These are phyloP conservation scores for Dinocampus coccinellae DNA, from an alignment of 2,888 invertebrate genomes.

Conservation along the genomic window DNA sequence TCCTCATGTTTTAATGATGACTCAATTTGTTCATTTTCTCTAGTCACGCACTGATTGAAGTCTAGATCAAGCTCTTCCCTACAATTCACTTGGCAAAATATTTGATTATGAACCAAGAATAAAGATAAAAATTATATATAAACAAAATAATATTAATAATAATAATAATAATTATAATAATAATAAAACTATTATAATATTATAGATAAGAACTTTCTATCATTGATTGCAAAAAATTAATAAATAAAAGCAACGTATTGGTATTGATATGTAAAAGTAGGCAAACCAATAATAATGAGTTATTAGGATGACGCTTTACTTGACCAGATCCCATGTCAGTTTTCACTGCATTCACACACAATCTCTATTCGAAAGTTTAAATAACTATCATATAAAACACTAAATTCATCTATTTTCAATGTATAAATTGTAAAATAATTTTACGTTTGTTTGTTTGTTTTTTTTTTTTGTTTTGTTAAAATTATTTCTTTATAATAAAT, in stretches of 20 bases:
- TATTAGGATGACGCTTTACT: slow-evolving; percentile 9
- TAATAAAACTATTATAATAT: slow-evolving; percentile 1
- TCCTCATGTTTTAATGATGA: slow-evolving; percentile 38
- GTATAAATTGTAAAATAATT: neutral
- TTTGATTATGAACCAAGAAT: slow-evolving; percentile 20
- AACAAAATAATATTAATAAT: too few species aligned
- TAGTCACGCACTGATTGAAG: slow-evolving; percentile 60
- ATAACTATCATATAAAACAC: neutral
- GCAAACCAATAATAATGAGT: neutral
- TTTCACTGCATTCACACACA: slow-evolving; percentile 16
- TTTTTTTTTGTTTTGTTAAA: slow-evolving; percentile 10
- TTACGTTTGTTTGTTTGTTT: too few species aligned
- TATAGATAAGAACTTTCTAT: neutral
- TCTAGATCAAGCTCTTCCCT: slow-evolving; percentile 54
- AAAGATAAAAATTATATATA: neutral
- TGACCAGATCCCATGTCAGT: neutral
- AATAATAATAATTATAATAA: neutral
- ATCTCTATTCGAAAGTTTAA: slow-evolving; percentile 28
- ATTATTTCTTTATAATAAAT: slow-evolving; percentile 11
- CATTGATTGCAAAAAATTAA: neutral
- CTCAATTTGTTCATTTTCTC: slow-evolving; percentile 50
- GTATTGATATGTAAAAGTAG: slow-evolving; percentile 16
- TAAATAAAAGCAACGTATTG: neutral
- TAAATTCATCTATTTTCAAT: neutral
- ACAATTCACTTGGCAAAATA: slow-evolving; percentile 31